Percentiles rank a stretch among this genome's conserved stretches.
Evolutionary conservation across 2,797 vertebrate species (phyloP).

Genomic region (Falco naumanni): DNA sequence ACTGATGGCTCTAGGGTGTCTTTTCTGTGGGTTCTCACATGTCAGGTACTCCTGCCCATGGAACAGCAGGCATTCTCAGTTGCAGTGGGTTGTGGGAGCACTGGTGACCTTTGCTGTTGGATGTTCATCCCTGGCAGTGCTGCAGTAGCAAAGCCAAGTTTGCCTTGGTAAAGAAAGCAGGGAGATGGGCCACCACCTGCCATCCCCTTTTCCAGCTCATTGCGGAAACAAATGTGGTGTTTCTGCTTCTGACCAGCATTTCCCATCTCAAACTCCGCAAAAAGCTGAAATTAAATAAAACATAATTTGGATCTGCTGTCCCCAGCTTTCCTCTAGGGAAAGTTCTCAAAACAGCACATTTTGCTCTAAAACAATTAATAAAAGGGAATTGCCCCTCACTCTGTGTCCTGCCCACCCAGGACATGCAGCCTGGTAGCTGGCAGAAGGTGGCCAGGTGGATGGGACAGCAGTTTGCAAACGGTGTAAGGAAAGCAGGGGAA

Average conservation of each 20-base stretch:
- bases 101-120: neutral
- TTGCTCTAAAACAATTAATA: neutral
- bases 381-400: neutral
- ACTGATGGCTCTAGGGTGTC: neutral
- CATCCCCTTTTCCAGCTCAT: neutral
- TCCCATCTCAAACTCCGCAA: neutral
- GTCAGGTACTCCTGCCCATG: neutral
- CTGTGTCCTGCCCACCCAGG: neutral
- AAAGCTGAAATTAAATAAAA: neutral
- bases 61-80: neutral
- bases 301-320: neutral
- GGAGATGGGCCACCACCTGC: neutral
- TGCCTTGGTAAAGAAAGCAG: neutral
- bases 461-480: neutral
- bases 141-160: neutral
- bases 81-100: neutral
- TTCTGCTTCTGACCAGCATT: neutral
- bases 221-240: neutral
- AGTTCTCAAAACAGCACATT: neutral
- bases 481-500: neutral
- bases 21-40: neutral
- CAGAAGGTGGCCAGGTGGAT: neutral
- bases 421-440: neutral
- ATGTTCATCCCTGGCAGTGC: neutral
- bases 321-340: neutral